Conservation (phyloP, 2,888 invertebrate species). For the Petrolisthes manimaculis region DNA sequence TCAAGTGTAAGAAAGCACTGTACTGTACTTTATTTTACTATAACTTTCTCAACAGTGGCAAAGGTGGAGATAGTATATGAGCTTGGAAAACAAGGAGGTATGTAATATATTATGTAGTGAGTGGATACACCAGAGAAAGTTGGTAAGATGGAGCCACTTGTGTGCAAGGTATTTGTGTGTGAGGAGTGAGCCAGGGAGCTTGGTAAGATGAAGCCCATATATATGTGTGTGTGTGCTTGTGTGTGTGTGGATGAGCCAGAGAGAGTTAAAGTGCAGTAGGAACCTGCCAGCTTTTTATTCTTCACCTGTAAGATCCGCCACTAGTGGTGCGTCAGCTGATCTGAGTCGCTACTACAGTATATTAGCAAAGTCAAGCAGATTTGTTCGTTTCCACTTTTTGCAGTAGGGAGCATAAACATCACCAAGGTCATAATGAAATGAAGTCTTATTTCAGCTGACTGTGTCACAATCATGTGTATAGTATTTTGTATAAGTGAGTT, state of each 20-base stretch:
- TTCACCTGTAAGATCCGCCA: neutral
- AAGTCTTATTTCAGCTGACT: conserved; percentile 32
- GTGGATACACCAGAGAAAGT: too few relatives aligned
- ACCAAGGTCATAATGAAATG: neutral
- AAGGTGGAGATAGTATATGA: too few relatives aligned
- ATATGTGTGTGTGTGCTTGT: neutral
- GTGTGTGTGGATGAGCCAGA: conserved; percentile 7
- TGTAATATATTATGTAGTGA: too few relatives aligned
- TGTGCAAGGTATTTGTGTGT: too few relatives aligned
- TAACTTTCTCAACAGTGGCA: too few relatives aligned
- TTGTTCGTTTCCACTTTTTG: conserved; percentile 18
- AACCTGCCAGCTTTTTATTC: neutral
- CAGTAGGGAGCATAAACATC: conserved; percentile 11
- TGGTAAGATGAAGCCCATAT: neutral
- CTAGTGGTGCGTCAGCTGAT: conserved; percentile 34
- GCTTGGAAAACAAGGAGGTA: too few relatives aligned
- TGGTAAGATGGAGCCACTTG: too few relatives aligned
- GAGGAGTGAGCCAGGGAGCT: too few relatives aligned
- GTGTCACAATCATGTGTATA: conserved; percentile 46
- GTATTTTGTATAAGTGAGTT: conserved; percentile 47
- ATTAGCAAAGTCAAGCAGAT: neutral
- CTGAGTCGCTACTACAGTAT: conserved; percentile 15
- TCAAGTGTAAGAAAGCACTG: too few relatives aligned
- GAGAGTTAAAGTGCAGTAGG: conserved; percentile 30
- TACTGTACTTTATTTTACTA: too few relatives aligned